Conservation (phyloP, 2,888 invertebrate species). For the Clunio marinus region DNA sequence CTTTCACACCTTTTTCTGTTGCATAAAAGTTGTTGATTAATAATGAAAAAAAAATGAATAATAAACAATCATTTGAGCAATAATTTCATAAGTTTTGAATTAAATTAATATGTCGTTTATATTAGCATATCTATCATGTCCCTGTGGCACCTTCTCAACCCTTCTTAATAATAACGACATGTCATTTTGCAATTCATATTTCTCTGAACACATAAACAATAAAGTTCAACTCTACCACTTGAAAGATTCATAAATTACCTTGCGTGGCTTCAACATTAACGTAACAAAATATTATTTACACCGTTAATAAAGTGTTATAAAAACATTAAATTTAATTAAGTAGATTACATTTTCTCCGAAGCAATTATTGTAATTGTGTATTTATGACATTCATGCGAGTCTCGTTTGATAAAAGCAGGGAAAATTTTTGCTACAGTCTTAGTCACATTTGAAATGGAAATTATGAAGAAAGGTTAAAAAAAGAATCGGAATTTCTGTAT, state of each 20-base stretch:
- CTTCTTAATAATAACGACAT: background rate
- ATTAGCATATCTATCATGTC: background rate
- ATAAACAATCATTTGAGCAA: slow-evolving; percentile 33
- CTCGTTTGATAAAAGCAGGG: slow-evolving; percentile 17
- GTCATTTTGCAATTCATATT: background rate
- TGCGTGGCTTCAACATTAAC: too few species aligned
- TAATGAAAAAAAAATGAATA: slow-evolving; percentile 25
- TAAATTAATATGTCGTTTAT: background rate
- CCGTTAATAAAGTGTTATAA: slow-evolving; percentile 31
- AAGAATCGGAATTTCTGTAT: too few species aligned
- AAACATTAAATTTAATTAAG: slow-evolving; percentile 38
- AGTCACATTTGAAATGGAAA: too few species aligned
- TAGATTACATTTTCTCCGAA: slow-evolving; percentile 17
- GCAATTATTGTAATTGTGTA: slow-evolving; percentile 35
- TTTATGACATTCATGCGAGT: slow-evolving; percentile 2
- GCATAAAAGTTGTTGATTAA: slow-evolving; percentile 8
- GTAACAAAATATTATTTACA: too few species aligned
- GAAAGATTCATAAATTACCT: too few species aligned
- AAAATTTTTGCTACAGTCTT: too few species aligned
- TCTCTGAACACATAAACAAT: background rate
- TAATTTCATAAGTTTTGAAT: slow-evolving; percentile 29
- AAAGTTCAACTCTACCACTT: too few species aligned
- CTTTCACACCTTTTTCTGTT: slow-evolving; percentile 34
- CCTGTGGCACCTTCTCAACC: background rate
- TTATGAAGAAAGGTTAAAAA: too few species aligned